Base-by-base conservation (phyloP, 2,888 invertebrate species). In the Oxytorus armatus region DNA sequence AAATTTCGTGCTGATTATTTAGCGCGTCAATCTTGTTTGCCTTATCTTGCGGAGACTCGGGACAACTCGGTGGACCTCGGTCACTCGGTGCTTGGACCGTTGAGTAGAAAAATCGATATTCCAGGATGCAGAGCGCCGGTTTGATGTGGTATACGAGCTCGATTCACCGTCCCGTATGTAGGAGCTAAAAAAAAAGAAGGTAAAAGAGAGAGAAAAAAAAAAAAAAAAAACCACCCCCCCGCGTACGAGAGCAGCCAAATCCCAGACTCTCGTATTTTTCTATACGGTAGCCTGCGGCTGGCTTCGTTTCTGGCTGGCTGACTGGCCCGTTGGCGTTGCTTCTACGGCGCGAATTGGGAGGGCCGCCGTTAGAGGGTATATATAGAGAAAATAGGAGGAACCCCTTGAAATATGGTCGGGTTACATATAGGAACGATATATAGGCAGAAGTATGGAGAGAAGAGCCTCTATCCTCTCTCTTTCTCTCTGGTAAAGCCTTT, bases 161-260 rank as follows among this genome's bases (percentile, higher is more conserved):
- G 77, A 83, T 79, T 82, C 82, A 81, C 79, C 78, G 72, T 70
- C 81, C 70, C 77, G 77, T 82, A 77, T 81, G 75, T 77, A 74
- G 78, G 72, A 78, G 82, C 57, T 55, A 33, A 42, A 65, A 55
- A 61, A 55, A 59, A 47, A 59, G 59, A 39, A 36, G 10, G 18
- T 47, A 18, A 42, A 36, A 42, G 16, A 57, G n/a, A 25, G 33
- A 21, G 25, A 59, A 57, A 29, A 23, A 57, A 33, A 55, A 55
- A 70, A 55, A 61, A 70, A 53, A 39, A 51, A 42, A 23, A 59
- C 51, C 57, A 63, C 59, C 53, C 49, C 59, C 29, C 8, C 42
- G n/a, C n/a, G 69, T 73, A 63, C 80, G 73, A 73, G 73, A 73
- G 73, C 69, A 57, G 73, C 80, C 77, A 80, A 80, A 81, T 81